These are phyloP conservation scores for Hirtodrosophila confusa DNA, from an alignment of 2,888 invertebrate species.

Conservation along the genomic window DNA sequence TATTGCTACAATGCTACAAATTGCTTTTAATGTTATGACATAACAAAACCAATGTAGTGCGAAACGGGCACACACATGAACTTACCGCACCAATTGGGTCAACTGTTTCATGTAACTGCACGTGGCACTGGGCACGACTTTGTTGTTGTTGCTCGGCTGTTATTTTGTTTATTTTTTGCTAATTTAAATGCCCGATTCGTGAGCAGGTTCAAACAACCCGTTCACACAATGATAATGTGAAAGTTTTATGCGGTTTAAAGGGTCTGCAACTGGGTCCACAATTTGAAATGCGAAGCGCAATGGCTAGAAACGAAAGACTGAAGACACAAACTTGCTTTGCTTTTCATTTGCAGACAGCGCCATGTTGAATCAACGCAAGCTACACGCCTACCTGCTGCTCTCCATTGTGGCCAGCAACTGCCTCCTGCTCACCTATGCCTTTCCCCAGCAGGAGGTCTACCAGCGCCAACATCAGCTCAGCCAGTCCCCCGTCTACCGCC, in stretches of 20 bases:
- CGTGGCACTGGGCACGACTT: constrained; percentile 6
- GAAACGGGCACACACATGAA: constrained; percentile 10
- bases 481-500: constrained; percentile 78
- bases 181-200: constrained; percentile 55
- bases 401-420: constrained; percentile 88
- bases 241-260: constrained; percentile 54
- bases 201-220: constrained; percentile 50
- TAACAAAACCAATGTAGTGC: neutral
- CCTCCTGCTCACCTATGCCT: constrained; percentile 88
- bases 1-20: no score
- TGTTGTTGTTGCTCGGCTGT: neutral
- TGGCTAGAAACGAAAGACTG: constrained; percentile 55
- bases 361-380: constrained; percentile 88
- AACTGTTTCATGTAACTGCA: constrained; percentile 43
- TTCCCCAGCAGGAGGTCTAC: constrained; percentile 85
- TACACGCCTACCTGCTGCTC: constrained; percentile 89
- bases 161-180: constrained; percentile 6
- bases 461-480: constrained; percentile 70
- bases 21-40: constrained; percentile 6
- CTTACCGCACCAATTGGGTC: constrained; percentile 32
- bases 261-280: neutral
- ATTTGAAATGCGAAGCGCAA: constrained; percentile 7
- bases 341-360: constrained; percentile 72
- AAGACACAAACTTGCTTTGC: constrained; percentile 49
- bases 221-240: constrained; percentile 43